These are phyloP conservation scores for Synergus itoensis DNA, from an alignment of 2,888 invertebrate species.

Conservation along the genomic window DNA sequence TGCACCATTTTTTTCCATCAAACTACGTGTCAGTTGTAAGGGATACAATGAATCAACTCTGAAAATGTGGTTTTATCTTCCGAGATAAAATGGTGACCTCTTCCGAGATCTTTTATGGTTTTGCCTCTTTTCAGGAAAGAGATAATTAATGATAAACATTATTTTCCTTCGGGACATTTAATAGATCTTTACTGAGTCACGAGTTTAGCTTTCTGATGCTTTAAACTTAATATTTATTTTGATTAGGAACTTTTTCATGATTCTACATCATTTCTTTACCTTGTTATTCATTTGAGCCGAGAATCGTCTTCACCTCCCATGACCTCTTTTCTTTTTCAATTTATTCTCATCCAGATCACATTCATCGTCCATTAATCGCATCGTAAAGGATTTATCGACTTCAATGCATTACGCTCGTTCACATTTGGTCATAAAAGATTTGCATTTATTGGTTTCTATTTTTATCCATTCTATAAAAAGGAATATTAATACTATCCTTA, in stretches of 20 bases:
- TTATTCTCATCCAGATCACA: slow-evolving; percentile 24
- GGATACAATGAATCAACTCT: slow-evolving; percentile 15
- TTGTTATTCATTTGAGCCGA: neutral
- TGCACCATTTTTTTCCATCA: neutral
- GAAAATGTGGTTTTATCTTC: neutral
- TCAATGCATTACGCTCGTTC: slow-evolving; percentile 37
- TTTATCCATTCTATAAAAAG: slow-evolving; percentile 27
- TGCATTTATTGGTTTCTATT: slow-evolving; percentile 31
- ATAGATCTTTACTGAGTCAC: neutral
- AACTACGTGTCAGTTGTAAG: neutral
- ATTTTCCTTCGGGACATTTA: neutral
- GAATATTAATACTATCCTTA: neutral
- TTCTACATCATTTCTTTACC: neutral
- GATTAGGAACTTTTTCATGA: neutral
- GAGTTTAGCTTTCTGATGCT: neutral
- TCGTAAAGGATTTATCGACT: slow-evolving; percentile 37
- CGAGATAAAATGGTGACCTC: neutral
- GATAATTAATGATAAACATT: slow-evolving; percentile 19
- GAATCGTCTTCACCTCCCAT: neutral
- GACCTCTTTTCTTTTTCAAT: slow-evolving; percentile 26
- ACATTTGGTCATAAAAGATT: slow-evolving; percentile 37
- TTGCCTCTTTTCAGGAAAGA: neutral
- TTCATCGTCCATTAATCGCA: slow-evolving; percentile 39
- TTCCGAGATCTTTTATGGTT: neutral
- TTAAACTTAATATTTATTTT: neutral